Percentiles rank a stretch among this genome's conserved stretches.
phyloP scores from a whole-genome alignment of 2,888 invertebrate genomes.

The Lasius fuliginosus region DNA sequence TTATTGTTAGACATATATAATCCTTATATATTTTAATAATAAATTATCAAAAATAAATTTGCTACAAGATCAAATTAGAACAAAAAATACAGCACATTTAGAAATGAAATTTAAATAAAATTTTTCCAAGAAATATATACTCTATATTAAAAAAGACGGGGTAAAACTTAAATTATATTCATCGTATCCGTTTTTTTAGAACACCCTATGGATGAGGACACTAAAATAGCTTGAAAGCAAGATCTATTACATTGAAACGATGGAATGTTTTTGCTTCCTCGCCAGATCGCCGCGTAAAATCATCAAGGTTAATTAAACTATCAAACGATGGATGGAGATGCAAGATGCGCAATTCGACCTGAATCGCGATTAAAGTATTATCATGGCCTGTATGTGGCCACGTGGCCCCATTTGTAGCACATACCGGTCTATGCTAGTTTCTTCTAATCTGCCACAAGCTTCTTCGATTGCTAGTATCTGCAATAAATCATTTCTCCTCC shows the following conservation, averaged over 20 bases:
- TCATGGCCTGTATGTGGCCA: conserved; percentile 26
- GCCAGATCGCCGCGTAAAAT: conserved; percentile 45
- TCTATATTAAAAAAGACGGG: background rate
- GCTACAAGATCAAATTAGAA: background rate
- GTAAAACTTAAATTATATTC: background rate
- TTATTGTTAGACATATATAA: background rate
- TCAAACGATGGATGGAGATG: conserved; percentile 66
- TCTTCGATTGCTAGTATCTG: conserved; percentile 30
- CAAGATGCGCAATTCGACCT: conserved; percentile 63
- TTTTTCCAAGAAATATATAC: background rate
- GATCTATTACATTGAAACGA: background rate
- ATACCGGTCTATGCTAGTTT: background rate
- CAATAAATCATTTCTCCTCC: conserved; percentile 30
- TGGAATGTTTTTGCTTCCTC: conserved; percentile 30
- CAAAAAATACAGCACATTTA: background rate
- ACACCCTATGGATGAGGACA: background rate
- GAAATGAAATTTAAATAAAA: background rate
- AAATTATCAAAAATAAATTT: background rate
- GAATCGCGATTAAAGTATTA: conserved; percentile 53
- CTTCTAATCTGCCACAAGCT: conserved; percentile 21
- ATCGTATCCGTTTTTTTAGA: background rate
- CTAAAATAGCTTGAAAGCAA: conserved; percentile 16
- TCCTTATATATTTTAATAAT: background rate
- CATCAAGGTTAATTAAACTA: conserved; percentile 66
- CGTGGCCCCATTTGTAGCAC: conserved; percentile 12